A percentile compares a stretch with the other conserved stretches of the same genome.
Conservation (phyloP, 2,113 vertebrate species). For the Bucco capensis region DNA sequence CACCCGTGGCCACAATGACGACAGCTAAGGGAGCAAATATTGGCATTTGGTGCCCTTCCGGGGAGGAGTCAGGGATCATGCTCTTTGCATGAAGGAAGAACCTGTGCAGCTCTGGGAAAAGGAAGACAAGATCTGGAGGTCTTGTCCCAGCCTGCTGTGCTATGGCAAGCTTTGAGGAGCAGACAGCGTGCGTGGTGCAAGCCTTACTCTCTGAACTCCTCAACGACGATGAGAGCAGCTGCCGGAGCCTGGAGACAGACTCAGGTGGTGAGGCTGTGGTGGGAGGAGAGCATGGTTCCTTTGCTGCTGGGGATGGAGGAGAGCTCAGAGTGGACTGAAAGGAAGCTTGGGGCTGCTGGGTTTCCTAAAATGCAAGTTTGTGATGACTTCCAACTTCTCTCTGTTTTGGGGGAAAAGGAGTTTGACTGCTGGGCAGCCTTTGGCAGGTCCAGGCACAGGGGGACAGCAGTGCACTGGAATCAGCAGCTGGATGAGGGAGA, state of each 20-base stretch:
- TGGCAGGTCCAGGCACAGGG: accelerated
- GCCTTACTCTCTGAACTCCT: background rate
- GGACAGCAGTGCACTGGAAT: background rate
- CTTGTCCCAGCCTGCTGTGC: background rate
- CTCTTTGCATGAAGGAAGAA: background rate
- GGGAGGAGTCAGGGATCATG: background rate
- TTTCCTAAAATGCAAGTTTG: background rate
- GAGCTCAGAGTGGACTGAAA: background rate
- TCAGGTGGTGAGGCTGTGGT: background rate
- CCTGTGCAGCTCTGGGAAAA: background rate
- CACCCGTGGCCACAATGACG: background rate
- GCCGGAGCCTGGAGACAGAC: background rate
- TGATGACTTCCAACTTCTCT: too few relatives aligned
- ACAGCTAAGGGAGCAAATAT: background rate
- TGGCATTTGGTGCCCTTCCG: accelerated
- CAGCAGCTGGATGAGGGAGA: background rate
- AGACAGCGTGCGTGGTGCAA: conserved; percentile 25
- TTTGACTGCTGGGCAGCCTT: accelerated
- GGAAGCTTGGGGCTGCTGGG: background rate
- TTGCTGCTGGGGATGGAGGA: background rate
- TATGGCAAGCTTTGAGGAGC: conserved; percentile 65
- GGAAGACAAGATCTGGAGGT: background rate
- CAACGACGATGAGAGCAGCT: accelerated
- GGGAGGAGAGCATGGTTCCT: background rate
- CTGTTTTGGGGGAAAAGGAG: background rate